Conservation (phyloP, 2,888 invertebrate species). For the Andrena chrysosceles region DNA sequence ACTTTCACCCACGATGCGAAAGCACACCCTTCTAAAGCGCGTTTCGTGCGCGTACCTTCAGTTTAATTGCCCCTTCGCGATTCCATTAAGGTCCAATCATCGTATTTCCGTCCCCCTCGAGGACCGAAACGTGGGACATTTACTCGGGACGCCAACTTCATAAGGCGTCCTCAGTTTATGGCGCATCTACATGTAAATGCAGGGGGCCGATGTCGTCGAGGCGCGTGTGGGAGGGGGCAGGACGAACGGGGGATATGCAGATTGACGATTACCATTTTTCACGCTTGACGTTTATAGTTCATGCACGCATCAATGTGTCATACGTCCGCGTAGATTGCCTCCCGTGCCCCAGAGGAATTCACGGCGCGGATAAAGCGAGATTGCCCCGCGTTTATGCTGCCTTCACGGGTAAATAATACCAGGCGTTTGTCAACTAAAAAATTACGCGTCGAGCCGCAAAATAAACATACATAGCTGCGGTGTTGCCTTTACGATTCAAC, state of each 20-base stretch:
- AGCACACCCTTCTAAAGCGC: background rate
- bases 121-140: conserved; percentile 19
- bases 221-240: background rate
- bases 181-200: conserved; percentile 62
- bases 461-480: conserved; percentile 22
- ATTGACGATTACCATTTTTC: conserved; percentile 71
- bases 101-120: conserved; percentile 22
- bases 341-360: conserved; percentile 38
- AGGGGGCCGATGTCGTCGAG: conserved; percentile 46
- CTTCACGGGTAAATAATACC: conserved; percentile 36
- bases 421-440: conserved; percentile 36
- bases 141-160: conserved; percentile 41
- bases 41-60: background rate
- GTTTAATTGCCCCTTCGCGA: conserved; percentile 24
- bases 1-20: background rate
- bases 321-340: conserved; percentile 48
- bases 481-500: conserved; percentile 35
- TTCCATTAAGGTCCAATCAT: conserved; percentile 16
- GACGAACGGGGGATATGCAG: conserved; percentile 41
- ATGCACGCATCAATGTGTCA: conserved; percentile 66
- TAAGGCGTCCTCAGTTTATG: conserved; percentile 55
- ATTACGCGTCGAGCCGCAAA: conserved; percentile 32
- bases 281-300: conserved; percentile 70
- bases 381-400: background rate
- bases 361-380: conserved; percentile 11